Evolutionary conservation across 2,797 vertebrate species (phyloP), one percentile per base, ranked within the genome.

Genomic region (Hydrolagus colliei): DNA sequence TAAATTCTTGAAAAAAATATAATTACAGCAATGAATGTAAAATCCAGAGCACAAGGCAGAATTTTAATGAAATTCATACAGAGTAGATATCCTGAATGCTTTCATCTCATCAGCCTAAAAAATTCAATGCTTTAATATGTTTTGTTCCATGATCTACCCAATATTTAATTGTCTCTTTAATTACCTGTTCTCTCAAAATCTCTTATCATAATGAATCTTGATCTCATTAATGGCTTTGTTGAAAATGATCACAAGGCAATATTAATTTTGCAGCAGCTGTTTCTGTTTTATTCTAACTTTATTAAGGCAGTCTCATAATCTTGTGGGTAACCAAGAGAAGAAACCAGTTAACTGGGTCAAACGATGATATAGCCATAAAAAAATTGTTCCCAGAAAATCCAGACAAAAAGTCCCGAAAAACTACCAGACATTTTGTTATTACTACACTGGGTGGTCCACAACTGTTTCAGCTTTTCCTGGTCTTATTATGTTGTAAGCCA

Each of bases 351-450:
- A 67, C 13, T 68, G 41, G 79, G 65, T 84, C 65, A 84, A 35
- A 77, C 61, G 79, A 52, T 67, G 71, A 84, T 14, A 18, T 68
- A 35, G 65, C 68, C 32, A 12, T 35, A 12, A 32, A 71, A 52
- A 52, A 67, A 84, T 52, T 41, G 41, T 20, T 84, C 32, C 14
- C 79, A n/a, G 65, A 84, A 71, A 84, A 68, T 41, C 65, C 41
- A 41, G 79, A 84, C 79, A 2, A 41, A 65, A 84, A 35, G 52
- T 84, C 65, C 59, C 68, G 67, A 84, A 71, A 82, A 84, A 84
- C 2, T 77, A 77, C 20, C 18, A 52, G 41, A 52, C 41, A 3
- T 52, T 6, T 52, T 52, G 41, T 6, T 52, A 52, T 52, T 52
- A 52, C 41, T 52, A 1, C n/a, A 61, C 10, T 84, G 79, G 79